phyloP scores from a whole-genome alignment of 2,888 invertebrate species.

The Pachycephus smyrnensis region DNA sequence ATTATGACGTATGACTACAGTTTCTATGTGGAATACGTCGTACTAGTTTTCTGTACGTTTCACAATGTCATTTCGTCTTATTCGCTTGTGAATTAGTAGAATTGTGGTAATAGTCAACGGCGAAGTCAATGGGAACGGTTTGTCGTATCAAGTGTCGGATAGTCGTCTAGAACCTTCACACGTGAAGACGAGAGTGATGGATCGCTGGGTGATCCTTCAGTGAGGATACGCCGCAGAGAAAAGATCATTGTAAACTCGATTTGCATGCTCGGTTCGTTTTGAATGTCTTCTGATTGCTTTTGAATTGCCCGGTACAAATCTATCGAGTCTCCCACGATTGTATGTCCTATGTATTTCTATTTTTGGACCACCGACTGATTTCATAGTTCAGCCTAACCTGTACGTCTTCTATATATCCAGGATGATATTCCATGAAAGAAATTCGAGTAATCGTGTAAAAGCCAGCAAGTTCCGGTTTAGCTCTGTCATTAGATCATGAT shows the following conservation, averaged over 20 bases:
- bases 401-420: background rate
- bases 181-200: conserved; percentile 43
- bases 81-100: background rate
- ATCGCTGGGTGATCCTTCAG: conserved; percentile 47
- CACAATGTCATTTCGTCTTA: background rate
- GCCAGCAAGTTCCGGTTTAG: background rate
- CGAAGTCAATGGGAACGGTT: background rate
- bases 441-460: background rate
- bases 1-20: background rate
- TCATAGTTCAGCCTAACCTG: background rate
- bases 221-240: conserved; percentile 3
- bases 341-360: background rate
- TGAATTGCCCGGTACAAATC: conserved; percentile 33
- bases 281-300: conserved; percentile 56
- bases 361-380: background rate
- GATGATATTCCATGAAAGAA: background rate
- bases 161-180: background rate
- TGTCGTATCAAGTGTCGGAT: background rate
- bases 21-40: background rate
- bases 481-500: background rate
- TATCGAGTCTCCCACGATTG: conserved; percentile 7
- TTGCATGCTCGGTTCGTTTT: conserved; percentile 50
- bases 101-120: background rate
- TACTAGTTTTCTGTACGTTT: background rate
- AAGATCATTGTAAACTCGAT: conserved; percentile 40